Evolutionary conservation across 2,797 vertebrate genomes (phyloP), one percentile per base, ranked within the genome.

Genomic region (Scleropages formosus): DNA sequence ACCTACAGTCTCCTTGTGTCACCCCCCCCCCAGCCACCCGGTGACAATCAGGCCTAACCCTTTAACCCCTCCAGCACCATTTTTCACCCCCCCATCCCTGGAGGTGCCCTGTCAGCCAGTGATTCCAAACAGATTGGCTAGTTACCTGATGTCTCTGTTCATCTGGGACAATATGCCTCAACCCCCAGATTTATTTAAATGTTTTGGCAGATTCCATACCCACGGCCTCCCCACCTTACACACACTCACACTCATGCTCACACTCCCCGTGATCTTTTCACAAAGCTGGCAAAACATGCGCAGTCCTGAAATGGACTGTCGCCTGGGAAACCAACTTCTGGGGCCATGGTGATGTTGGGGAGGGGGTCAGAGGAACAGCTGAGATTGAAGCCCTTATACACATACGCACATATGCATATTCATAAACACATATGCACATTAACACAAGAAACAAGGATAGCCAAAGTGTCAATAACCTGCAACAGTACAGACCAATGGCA

Each of bases 41-140:
- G 31, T 39, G 6, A 39, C 20, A 46, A 20, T 60, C 56, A 22
- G 18, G 39, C n/a, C 61, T 73, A 56, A 56, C 62, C 64, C 56
- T 68, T 44, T 71, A 69, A 69, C 63, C 1, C 20, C 31, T 72
- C 64, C 3, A 3, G 75, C 58, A 0, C 0, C 22, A 69, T 72
- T 75, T 75, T 78, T 68, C 80, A 59, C 27, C 13, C 69, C 75
- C 72, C 76, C 66, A 66, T 75, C 84, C 49, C 77, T 62, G 31
- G 72, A 39, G 46, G 11, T 84, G 77, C 62, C 73, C 67, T 82
- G 85, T 85, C 76, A 69, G 18, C 78, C 77, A 83, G 44, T 76
- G 90, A 91, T 87, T 87, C 87, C 88, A 90, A 87, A 84, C 84
- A 89, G 86, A 90, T 87, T 84, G 82, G 85, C 81, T 90, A 88